phyloP scores from a whole-genome alignment of 2,113 vertebrate genomes.

The Proterorhinus semilunaris region DNA sequence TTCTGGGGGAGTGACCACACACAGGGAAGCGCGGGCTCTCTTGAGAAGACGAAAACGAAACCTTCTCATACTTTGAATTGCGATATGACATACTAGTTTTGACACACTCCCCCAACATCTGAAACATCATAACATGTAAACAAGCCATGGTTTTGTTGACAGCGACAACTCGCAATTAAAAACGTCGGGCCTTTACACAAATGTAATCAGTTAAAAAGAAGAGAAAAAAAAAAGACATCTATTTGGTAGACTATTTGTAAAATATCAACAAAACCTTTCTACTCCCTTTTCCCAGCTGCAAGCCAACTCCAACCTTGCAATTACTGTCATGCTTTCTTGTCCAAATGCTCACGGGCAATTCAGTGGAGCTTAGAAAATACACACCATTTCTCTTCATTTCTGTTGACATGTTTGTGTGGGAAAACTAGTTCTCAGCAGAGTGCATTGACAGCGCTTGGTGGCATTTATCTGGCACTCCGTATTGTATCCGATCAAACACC shows the following conservation, averaged over 20 bases:
- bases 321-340: slow-evolving; percentile 40
- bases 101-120: not conserved
- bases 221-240: not conserved
- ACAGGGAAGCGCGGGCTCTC: too few species aligned
- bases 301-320: slow-evolving; percentile 46
- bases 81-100: too few species aligned
- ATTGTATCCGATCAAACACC: not conserved
- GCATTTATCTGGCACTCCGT: slow-evolving; percentile 15
- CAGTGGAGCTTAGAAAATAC: slow-evolving; percentile 24
- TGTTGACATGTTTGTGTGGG: slow-evolving; percentile 28
- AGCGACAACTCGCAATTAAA: slow-evolving; percentile 47
- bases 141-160: slow-evolving; percentile 20
- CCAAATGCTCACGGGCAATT: slow-evolving; percentile 29
- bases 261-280: slow-evolving; percentile 38
- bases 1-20: too few species aligned
- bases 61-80: too few species aligned
- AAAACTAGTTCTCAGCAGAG: slow-evolving; percentile 11
- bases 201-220: slow-evolving; percentile 7
- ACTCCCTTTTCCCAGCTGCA: slow-evolving; percentile 16
- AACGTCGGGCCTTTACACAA: slow-evolving; percentile 36
- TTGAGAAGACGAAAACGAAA: too few species aligned
- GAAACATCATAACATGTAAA: slow-evolving; percentile 31
- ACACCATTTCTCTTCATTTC: slow-evolving; percentile 21
- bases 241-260: slow-evolving; percentile 6
- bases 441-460: slow-evolving; percentile 11